Evolutionary conservation across 1,140 invertebrate genomes (phyloP).

Genomic region (Zaprionus vittiger): DNA sequence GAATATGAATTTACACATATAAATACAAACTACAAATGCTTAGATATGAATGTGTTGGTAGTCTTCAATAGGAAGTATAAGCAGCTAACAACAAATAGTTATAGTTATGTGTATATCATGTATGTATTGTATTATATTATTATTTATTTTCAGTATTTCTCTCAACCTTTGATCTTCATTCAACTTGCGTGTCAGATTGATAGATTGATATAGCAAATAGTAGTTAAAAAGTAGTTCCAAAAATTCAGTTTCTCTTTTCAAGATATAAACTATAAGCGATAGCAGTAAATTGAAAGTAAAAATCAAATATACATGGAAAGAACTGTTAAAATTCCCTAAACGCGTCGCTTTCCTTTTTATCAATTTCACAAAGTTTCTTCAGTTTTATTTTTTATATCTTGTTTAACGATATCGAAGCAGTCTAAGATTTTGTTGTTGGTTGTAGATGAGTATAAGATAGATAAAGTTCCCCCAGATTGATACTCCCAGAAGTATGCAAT

Average conservation of each 20-base stretch:
- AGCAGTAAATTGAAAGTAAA: constrained; percentile 49
- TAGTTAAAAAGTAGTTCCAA: neutral
- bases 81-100: constrained; percentile 82
- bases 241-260: constrained; percentile 4
- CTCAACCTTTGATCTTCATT: constrained; percentile 1
- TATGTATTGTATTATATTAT: constrained; percentile 46
- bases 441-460: constrained; percentile 2
- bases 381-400: constrained; percentile 33
- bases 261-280: constrained; percentile 14
- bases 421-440: constrained; percentile 80
- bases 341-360: constrained; percentile 63
- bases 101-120: constrained; percentile 36
- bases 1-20: constrained; percentile 43
- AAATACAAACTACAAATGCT: constrained; percentile 63
- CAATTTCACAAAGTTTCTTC: constrained; percentile 47
- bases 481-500: constrained; percentile 60
- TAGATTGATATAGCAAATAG: neutral
- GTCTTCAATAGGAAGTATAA: constrained; percentile 81
- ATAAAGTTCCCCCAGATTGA: constrained; percentile 38
- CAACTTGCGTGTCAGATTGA: neutral
- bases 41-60: constrained; percentile 68
- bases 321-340: constrained; percentile 77
- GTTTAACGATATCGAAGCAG: constrained; percentile 79
- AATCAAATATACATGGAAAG: constrained; percentile 26
- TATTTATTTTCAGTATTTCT: constrained; percentile 24